Percentiles rank a stretch among this genome's conserved stretches.
Conservation (phyloP, 2,888 invertebrate genomes). For the Cantharis flavilabris region DNA sequence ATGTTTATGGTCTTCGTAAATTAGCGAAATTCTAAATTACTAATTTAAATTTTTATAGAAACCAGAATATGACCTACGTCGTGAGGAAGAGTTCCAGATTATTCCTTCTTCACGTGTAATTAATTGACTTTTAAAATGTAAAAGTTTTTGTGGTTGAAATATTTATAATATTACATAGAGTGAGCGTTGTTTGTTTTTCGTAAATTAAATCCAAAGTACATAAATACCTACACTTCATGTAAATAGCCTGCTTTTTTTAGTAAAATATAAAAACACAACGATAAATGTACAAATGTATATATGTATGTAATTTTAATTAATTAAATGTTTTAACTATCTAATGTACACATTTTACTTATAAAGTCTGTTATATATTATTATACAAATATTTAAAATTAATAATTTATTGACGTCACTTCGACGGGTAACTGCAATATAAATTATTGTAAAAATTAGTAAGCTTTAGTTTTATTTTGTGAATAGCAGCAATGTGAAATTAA, state of each 20-base stretch:
- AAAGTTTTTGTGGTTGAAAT: not conserved
- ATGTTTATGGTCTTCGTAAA: not conserved
- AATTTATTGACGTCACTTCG: conserved; percentile 44
- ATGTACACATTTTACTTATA: conserved; percentile 21
- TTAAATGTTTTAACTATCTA: conserved; percentile 24
- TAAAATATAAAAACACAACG: conserved; percentile 8
- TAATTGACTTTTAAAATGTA: conserved; percentile 12
- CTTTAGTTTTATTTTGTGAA: conserved; percentile 48
- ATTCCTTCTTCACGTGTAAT: conserved; percentile 9
- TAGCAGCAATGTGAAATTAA: conserved; percentile 50
- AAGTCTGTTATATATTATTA: conserved; percentile 17
- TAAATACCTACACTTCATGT: not conserved
- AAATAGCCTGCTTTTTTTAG: conserved; percentile 5
- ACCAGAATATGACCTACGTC: conserved; percentile 21
- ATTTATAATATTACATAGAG: not conserved
- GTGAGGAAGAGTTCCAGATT: conserved; percentile 18
- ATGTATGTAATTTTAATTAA: conserved; percentile 25
- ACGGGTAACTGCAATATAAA: conserved; percentile 54
- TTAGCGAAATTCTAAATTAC: conserved; percentile 9
- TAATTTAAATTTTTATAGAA: conserved; percentile 29
- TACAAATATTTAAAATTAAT: conserved; percentile 22
- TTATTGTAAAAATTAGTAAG: conserved; percentile 41
- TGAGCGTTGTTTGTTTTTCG: conserved; percentile 7
- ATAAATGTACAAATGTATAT: conserved; percentile 26
- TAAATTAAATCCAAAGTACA: conserved; percentile 8